phyloP scores from a whole-genome alignment of 2,888 invertebrate genomes.

The Nephrotoma guestfalica region DNA sequence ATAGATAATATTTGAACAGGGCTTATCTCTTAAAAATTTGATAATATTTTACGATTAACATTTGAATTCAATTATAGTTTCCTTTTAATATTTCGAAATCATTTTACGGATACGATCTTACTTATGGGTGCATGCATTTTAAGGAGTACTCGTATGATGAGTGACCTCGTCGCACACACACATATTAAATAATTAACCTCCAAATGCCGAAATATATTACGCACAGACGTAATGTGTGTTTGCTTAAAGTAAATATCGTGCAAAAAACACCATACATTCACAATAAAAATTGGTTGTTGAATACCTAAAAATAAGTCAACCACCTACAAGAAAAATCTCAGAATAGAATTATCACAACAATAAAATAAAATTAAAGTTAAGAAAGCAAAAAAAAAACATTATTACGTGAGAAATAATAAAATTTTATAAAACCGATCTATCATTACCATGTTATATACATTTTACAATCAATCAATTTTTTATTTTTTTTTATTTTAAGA shows the following conservation, averaged over 20 bases:
- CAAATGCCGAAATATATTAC: neutral
- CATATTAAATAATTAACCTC: neutral
- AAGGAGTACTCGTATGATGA: neutral
- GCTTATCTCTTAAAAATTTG: neutral
- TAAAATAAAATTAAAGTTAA: neutral
- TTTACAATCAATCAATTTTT: slow-evolving; percentile 2
- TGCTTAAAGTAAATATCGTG: neutral
- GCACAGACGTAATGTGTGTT: neutral
- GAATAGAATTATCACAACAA: neutral
- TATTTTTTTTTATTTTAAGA: neutral
- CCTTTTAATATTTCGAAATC: neutral
- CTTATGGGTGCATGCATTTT: neutral
- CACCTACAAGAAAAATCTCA: neutral
- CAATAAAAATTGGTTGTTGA: neutral
- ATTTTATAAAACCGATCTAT: neutral
- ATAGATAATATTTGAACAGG: neutral
- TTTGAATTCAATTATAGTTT: neutral
- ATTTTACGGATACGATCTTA: neutral
- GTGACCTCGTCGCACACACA: neutral
- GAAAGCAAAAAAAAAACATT: neutral
- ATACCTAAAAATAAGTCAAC: neutral
- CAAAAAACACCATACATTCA: neutral
- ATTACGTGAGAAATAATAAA: neutral
- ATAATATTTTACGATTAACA: neutral
- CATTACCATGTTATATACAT: neutral